A percentile compares a stretch with the other conserved stretches of the same genome.
phyloP scores from a whole-genome alignment of 2,888 invertebrate species.

The Mesochorus sp. region DNA sequence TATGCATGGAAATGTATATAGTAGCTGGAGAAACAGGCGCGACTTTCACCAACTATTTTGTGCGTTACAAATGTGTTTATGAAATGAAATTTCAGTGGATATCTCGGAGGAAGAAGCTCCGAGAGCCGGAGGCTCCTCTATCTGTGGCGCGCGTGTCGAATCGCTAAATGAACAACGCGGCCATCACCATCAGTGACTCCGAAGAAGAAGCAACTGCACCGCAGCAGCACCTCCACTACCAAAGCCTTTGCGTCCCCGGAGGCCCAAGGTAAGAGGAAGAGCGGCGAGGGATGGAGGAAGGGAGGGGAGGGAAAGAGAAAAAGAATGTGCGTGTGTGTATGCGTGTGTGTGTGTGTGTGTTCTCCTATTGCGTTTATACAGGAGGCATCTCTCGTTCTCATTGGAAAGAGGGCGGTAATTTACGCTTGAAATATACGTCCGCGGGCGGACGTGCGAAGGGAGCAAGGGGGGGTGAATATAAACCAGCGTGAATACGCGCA shows the following conservation, averaged over 20 bases:
- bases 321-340: too few relatives aligned
- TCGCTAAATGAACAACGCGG: conserved; percentile 73
- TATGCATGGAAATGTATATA: neutral
- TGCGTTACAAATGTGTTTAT: neutral
- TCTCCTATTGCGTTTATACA: conserved; percentile 61
- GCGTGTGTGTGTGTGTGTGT: conserved; percentile 10
- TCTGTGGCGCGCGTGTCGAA: conserved; percentile 71
- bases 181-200: conserved; percentile 56
- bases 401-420: conserved; percentile 62
- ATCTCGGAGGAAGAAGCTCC: conserved; percentile 41
- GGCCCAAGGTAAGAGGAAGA: neutral
- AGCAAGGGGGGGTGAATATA: conserved; percentile 28
- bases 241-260: conserved; percentile 20
- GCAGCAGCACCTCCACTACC: conserved; percentile 21
- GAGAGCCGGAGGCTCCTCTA: conserved; percentile 64
- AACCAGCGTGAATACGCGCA: conserved; percentile 58
- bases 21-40: neutral
- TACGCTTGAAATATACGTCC: conserved; percentile 66
- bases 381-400: conserved; percentile 53
- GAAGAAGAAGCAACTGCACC: conserved; percentile 9
- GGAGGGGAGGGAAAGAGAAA: too few relatives aligned
- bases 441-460: conserved; percentile 36
- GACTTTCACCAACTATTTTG: neutral
- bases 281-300: neutral
- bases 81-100: neutral